A percentile compares a stretch with the other conserved stretches of the same genome.
Conservation (phyloP, 2,113 vertebrate genomes). For the Upupa epops region DNA sequence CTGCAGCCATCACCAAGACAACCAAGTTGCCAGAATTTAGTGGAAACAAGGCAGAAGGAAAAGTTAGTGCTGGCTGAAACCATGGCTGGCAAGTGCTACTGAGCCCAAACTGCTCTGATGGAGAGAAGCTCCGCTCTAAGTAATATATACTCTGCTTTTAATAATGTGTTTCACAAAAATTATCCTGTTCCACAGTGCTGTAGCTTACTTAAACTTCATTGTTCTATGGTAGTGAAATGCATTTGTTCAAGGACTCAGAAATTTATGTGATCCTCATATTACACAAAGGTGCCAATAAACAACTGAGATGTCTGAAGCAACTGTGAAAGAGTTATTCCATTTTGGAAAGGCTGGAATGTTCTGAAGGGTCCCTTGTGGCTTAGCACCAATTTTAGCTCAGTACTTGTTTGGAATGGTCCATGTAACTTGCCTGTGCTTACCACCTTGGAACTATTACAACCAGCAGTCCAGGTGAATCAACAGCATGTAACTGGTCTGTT, state of each 20-base stretch:
- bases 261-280: not conserved
- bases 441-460: not conserved
- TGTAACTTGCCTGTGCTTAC: not conserved
- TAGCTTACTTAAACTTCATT: not conserved
- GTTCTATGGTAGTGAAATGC: not conserved
- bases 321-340: not conserved
- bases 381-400: not conserved
- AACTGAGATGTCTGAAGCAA: not conserved
- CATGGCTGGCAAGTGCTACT: not conserved
- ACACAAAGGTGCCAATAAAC: not conserved
- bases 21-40: slow-evolving; percentile 36
- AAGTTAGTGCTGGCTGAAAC: not conserved
- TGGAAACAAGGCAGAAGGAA: not conserved
- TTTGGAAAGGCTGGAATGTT: slow-evolving; percentile 6
- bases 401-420: not conserved
- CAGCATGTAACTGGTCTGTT: not conserved
- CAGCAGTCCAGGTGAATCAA: not conserved
- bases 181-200: not conserved
- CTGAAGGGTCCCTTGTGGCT: not conserved
- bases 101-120: not conserved
- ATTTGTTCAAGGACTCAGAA: not conserved
- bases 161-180: not conserved
- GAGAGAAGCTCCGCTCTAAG: not conserved
- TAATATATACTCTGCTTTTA: not conserved
- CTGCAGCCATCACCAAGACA: slow-evolving; percentile 42